phyloP scores from a whole-genome alignment of 1,140 invertebrate species.

The Nylanderia fulva region DNA sequence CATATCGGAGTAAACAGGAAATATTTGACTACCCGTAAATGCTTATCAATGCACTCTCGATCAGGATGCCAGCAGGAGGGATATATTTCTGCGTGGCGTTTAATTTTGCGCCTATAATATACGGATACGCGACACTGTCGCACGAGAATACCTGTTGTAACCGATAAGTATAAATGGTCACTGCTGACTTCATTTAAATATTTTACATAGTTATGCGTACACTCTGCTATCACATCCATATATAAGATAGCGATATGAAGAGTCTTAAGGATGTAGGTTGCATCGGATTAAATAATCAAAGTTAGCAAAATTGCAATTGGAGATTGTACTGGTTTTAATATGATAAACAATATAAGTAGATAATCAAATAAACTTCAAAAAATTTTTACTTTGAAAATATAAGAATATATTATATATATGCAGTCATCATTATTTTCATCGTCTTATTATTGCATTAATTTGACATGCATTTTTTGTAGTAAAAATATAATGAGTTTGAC shows the following conservation, averaged over 20 bases:
- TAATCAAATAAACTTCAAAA: too few species aligned
- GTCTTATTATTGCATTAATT: too few species aligned
- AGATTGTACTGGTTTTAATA: too few species aligned
- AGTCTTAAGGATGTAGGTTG: background rate
- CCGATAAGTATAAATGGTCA: constrained; percentile 7
- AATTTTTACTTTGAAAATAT: too few species aligned
- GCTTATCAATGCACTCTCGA: constrained; percentile 46
- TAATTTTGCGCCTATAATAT: constrained; percentile 39
- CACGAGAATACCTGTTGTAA: background rate
- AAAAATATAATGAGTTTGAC: too few species aligned
- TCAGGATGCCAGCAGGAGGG: background rate
- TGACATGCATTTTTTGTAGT: too few species aligned
- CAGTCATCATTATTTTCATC: too few species aligned
- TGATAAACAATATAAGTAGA: too few species aligned
- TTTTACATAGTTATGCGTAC: background rate
- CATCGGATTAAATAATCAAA: background rate
- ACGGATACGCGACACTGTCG: background rate
- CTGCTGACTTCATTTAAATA: background rate
- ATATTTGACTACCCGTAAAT: constrained; percentile 20
- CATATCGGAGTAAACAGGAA: constrained; percentile 42
- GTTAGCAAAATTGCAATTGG: too few species aligned
- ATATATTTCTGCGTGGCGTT: background rate
- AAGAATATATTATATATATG: too few species aligned
- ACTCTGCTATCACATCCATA: background rate
- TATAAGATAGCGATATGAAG: background rate